Evolutionary conservation across 2,797 vertebrate genomes (phyloP), one percentile per base, ranked within the genome.

Genomic region (Sebastes itinus): DNA sequence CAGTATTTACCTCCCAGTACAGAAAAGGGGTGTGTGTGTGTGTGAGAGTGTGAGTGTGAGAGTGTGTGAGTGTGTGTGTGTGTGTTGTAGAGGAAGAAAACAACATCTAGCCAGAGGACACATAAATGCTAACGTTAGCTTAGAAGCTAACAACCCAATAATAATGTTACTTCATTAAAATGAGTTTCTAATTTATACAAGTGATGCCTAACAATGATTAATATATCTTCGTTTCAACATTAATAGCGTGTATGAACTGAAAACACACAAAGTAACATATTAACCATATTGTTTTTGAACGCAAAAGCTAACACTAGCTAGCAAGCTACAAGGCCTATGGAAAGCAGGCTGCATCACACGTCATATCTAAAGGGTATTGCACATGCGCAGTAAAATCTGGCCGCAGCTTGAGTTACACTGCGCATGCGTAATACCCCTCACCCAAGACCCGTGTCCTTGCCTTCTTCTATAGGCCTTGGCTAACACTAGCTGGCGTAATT

Each of bases 221-320:
- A 9, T 16, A 0, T 42, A 42, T 1, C 3, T 16, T 7, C 0
- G 2, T 11, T n/a, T 7, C 3, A 4, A 25, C 7, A 0, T 11
- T 0, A 5, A 6, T 7, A 13, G 1, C 14, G 3, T 3, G 2
- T n/a, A 18, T 6, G 1, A 33, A 33, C 6, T 20, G 0, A 7
- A 2, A 42, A 38, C 54, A 22, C 6, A n/a, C 12, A 22, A 56
- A 4, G 5, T 7, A 54, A 38, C 13, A 8, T 20, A 3, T 2
- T 7, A 4, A 42, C 33, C 7, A 46, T 1, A 7, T 20, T 20
- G 2, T 16, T 18, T 28, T 30, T 1, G 18, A 27, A 38, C 49
- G 6, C 12, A 28, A 38, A 38, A 38, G 75, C 74, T 82, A 86
- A 67, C 6, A 23, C 68, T 35, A 30, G 49, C 62, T 30, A 77